Evolutionary conservation across 2,113 vertebrate species (phyloP).

Genomic region (Pipra filicauda): DNA sequence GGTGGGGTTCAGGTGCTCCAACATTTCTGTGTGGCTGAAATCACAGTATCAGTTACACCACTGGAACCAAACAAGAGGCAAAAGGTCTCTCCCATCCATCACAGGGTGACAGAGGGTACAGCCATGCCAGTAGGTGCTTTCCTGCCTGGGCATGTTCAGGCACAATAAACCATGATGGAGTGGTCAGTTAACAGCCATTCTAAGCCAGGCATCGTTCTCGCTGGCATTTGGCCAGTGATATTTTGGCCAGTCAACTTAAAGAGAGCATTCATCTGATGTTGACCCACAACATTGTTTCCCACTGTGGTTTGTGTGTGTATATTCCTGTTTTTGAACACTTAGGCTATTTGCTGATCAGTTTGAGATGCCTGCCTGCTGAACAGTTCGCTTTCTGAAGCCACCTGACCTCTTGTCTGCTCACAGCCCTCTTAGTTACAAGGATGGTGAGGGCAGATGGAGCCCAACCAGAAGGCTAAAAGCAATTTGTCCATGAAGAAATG

Average conservation of each 20-base stretch:
- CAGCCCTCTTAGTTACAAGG: not conserved
- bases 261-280: conserved; percentile 11
- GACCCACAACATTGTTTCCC: not conserved
- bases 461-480: not conserved
- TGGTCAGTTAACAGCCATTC: not conserved
- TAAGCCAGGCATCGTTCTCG: not conserved
- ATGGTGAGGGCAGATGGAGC: not conserved
- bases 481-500: not conserved
- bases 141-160: conserved; percentile 32
- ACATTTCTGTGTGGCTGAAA: not conserved
- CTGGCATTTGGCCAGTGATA: not conserved
- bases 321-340: not conserved
- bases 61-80: not conserved
- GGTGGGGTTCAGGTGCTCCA: not conserved
- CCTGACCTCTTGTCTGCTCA: not conserved
- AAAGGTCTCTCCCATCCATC: not conserved
- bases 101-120: not conserved
- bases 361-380: not conserved
- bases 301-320: not conserved
- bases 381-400: not conserved
- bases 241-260: not conserved
- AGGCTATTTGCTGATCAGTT: not conserved
- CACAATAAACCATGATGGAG: not conserved
- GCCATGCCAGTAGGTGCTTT: not conserved
- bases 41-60: not conserved